Conservation (phyloP, 2,797 vertebrate species). For the Scleropages formosus region DNA sequence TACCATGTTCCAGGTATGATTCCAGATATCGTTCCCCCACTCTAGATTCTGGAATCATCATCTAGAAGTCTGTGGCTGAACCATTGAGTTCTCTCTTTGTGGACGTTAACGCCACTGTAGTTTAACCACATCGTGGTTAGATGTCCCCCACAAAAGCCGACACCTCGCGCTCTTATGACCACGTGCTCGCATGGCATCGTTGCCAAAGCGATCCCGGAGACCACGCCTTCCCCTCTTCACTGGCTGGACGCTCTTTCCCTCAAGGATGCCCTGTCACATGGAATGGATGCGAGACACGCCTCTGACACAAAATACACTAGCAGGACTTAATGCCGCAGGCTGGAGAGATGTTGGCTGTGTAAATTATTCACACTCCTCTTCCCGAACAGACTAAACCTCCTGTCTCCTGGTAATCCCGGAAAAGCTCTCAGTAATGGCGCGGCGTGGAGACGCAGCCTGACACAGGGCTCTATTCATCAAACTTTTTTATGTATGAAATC, state of each 20-base stretch:
- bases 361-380: conserved; percentile 68
- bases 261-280: conserved; percentile 25
- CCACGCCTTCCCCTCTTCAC: too few species aligned
- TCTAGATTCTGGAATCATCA: too few species aligned
- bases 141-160: not conserved
- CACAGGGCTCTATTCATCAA: conserved; percentile 64
- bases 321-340: conserved; percentile 55
- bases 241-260: too few species aligned
- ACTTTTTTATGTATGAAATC: conserved; percentile 67
- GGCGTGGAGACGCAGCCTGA: conserved; percentile 62
- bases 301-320: conserved; percentile 64
- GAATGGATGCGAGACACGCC: conserved; percentile 54
- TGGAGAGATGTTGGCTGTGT: conserved; percentile 56
- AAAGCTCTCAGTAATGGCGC: conserved; percentile 67
- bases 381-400: conserved; percentile 61
- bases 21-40: too few species aligned
- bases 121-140: too few species aligned
- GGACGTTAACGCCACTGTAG: too few species aligned
- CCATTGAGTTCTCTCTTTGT: too few species aligned
- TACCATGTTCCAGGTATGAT: too few species aligned
- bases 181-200: too few species aligned
- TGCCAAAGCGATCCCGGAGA: too few species aligned
- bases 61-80: too few species aligned
- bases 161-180: not conserved
- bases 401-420: conserved; percentile 66